These are phyloP conservation scores for Stegostoma tigrinum DNA, from an alignment of 2,113 vertebrate genomes.

Conservation along the genomic window DNA sequence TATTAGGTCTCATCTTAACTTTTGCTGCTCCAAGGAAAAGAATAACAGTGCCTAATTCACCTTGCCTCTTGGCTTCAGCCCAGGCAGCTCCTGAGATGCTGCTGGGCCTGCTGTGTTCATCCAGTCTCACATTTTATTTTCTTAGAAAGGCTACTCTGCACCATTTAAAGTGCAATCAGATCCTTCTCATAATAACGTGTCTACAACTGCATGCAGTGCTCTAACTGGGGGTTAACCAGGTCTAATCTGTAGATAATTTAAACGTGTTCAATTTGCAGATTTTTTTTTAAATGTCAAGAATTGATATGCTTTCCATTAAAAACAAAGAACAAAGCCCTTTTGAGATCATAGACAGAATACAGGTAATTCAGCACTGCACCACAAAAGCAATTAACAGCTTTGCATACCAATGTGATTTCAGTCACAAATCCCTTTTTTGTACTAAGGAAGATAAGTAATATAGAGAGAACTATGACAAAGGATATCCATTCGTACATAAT, in stretches of 20 bases:
- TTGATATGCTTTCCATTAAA: neutral
- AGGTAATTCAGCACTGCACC: neutral
- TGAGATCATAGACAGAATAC: neutral
- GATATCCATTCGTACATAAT: neutral
- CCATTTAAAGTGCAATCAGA: too few relatives aligned
- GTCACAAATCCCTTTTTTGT: neutral
- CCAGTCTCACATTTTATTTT: too few relatives aligned
- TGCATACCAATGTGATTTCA: neutral
- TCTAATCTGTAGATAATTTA: neutral
- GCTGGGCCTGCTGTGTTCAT: too few relatives aligned
- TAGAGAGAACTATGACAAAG: neutral
- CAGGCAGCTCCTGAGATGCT: too few relatives aligned
- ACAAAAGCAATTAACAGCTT: neutral
- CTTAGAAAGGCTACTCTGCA: too few relatives aligned
- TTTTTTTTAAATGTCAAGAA: neutral
- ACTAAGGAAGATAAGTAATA: neutral
- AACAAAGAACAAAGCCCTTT: neutral
- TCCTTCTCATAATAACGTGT: too few relatives aligned
- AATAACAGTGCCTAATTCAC: too few relatives aligned
- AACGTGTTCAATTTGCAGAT: neutral
- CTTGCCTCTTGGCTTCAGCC: too few relatives aligned
- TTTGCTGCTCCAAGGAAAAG: too few relatives aligned
- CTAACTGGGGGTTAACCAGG: too few relatives aligned
- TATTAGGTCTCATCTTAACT: too few relatives aligned
- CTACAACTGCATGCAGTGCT: too few relatives aligned